Base-by-base conservation (phyloP, 2,797 vertebrate genomes). In the Antrozous pallidus region DNA sequence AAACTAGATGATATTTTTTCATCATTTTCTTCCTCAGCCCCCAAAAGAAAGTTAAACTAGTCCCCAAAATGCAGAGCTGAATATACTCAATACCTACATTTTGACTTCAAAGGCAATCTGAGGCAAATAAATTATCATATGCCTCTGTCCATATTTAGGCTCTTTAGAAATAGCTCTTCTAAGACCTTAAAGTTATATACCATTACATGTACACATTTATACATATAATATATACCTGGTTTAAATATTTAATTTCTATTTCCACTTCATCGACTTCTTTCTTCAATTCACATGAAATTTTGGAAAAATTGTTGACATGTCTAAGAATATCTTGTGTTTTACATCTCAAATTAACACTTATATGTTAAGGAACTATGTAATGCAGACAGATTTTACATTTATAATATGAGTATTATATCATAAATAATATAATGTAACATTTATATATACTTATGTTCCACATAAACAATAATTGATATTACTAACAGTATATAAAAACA, bases 251-350 rank as follows among this genome's bases (percentile, higher is more conserved):
- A 33, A 97, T 97, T 97, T 98, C 98, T 83, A 79, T 94, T 98
- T 98, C 96, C 63, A 98, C 78, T 95, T 98, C 96, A 12, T 97
- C 92, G 93, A 93, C 73, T 98, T 98, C 97, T 97, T 96, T 97
- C 71, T 98, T 94, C 56, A 98, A 95, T 91, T 97, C 92, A 93
- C 9, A 85, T 88, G 97, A 97, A 94, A 97, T 97, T 63, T 92
- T 96, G 0, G 24, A 82, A 92, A 98, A 96, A 97, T 47, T 82
- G 73, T 92, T 96, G 93, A 90, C 96, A 92, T 97, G 93, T 82
- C 96, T 97, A 95, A 98, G 91, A 45, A 95, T 95, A 94, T 98
- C 98, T 91, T 98, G 96, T 51, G 98, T 98, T 96, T 97, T 98
- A 93, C 91, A 83, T 96, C 96, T 98, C 31, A 95, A 20, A 91